A percentile compares a stretch with the other conserved stretches of the same genome.
These are phyloP conservation scores for Chlorospingus semifuscus DNA, from an alignment of 2,797 vertebrate genomes.

Conservation along the genomic window DNA sequence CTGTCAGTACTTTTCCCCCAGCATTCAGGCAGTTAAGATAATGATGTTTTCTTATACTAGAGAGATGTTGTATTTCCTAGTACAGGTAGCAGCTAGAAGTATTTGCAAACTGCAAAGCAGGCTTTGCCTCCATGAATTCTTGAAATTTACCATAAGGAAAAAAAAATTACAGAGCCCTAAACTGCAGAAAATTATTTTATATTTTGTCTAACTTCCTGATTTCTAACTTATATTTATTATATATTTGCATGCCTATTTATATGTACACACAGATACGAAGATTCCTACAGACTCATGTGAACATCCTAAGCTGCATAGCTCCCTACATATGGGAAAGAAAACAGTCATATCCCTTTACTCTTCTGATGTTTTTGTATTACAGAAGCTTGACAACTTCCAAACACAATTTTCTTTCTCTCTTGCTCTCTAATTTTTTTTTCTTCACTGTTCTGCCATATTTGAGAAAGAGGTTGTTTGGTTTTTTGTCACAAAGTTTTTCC, in stretches of 20 bases:
- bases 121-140: neutral
- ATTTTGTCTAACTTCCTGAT: neutral
- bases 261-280: neutral
- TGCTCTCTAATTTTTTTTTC: neutral
- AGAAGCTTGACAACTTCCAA: neutral
- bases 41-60: neutral
- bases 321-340: neutral
- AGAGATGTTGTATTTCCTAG: neutral
- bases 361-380: neutral
- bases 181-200: neutral
- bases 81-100: neutral
- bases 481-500: neutral
- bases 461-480: accelerated
- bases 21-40: neutral
- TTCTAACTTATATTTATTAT: neutral
- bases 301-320: neutral
- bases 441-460: neutral
- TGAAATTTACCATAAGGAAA: neutral
- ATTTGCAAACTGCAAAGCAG: neutral
- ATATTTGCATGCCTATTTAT: neutral
- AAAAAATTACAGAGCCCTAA: neutral
- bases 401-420: neutral
- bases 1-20: neutral
- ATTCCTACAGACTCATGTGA: neutral
- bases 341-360: neutral